Evolutionary conservation across 2,797 vertebrate species (phyloP), one percentile per base, ranked within the genome.

Genomic region (Falco novaeseelandiae): DNA sequence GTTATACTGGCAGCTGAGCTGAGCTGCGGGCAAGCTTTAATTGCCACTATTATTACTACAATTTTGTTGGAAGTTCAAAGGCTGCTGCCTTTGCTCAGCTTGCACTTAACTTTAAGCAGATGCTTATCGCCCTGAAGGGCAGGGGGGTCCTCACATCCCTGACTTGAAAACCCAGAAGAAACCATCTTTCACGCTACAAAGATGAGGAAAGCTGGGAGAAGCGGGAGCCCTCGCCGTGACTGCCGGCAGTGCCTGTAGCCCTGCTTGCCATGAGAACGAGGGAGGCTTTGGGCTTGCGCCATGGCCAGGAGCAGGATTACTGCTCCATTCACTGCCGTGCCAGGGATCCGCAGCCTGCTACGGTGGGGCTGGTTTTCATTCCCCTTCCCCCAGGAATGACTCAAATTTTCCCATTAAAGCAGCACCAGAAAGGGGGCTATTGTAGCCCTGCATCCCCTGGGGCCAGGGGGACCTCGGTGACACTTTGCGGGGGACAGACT

Each of bases 101-200:
- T 5, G 44, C 9, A 4, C 69, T 65, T 20, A 38, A 83, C 55
- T 74, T 54, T 1, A 18, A 81, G 65, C 61, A 81, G 90, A 59
- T 57, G 72, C 40, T 92, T 38, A 29, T 9, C 2, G 13, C 42
- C 63, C 78, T 32, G 21, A n/a, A 61, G 8, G 22, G 27, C 8
- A 36, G 51, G 15, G 8, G 22, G 22, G 15, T 4, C 46, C 29
- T 6, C 12, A 2, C 2, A 0, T n/a, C 65, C 70, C 27, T 2
- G 1, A 2, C 3, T 1, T 10, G 26, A 42, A 76, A 72, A 34
- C 29, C 14, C 0, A 0, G 42, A 42, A 42, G 40, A 42, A 42
- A 42, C 17, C 3, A 34, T 4, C 15, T 16, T 18, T 21, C 44
- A 16, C 0, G 0, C 34, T 14, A 5, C 30, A 11, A 21, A 42